A percentile compares a stretch with the other conserved stretches of the same genome.
Conservation (phyloP, 2,113 vertebrate species). For the Artemisiospiza belli region DNA sequence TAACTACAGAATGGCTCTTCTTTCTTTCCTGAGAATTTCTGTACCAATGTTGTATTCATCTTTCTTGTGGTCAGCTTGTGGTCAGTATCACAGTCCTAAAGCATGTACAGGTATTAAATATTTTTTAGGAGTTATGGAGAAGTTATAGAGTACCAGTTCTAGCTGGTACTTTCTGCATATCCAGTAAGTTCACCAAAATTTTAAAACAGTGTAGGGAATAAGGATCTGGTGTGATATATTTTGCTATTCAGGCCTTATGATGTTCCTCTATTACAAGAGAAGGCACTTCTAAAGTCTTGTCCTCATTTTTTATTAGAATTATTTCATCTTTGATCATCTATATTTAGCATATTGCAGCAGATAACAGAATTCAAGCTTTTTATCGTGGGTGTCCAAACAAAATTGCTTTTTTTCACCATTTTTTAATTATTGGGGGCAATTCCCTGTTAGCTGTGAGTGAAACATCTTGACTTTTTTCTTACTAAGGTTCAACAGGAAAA, state of each 20-base stretch:
- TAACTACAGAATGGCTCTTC: not conserved
- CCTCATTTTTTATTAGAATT: not conserved
- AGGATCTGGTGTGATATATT: not conserved
- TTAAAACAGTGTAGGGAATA: not conserved
- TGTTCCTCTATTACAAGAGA: not conserved
- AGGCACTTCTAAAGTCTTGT: not conserved
- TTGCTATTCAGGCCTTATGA: not conserved
- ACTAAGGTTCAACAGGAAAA: not conserved
- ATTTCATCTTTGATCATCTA: not conserved
- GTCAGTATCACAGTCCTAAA: not conserved
- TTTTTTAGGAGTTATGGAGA: not conserved
- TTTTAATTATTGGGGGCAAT: not conserved
- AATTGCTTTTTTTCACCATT: not conserved
- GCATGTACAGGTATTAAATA: not conserved
- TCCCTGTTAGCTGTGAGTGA: not conserved
- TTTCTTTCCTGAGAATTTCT: not conserved
- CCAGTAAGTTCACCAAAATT: not conserved
- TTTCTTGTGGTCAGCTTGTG: not conserved
- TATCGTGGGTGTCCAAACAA: not conserved
- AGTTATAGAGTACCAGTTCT: not conserved
- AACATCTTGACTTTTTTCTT: not conserved
- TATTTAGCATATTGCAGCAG: not conserved
- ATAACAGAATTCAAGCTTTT: not conserved
- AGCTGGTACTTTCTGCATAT: not conserved
- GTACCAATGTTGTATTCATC: not conserved